Base-by-base conservation (phyloP, 1,140 invertebrate genomes). In the Pararge aegeria region DNA sequence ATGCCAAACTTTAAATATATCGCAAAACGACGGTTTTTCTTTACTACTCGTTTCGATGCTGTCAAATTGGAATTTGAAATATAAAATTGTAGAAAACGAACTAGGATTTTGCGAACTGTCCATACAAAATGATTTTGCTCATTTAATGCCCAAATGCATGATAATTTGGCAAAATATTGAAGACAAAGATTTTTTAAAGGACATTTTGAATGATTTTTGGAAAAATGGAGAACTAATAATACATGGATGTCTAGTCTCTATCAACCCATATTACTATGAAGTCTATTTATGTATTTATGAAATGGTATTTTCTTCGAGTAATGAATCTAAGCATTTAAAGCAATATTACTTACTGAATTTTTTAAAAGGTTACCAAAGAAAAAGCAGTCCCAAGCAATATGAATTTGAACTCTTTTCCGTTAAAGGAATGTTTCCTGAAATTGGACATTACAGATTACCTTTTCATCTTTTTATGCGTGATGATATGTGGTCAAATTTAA, bases 261-360 rank as follows among this genome's bases (percentile, higher is more conserved):
- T 91, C 38, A 90, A 88, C 75, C 83, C 83, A 12, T 91, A 91
- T 75, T 89, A 80, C 72, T 91, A 91, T 63, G 90, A 91, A 81
- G 75, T 89, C 6, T 90, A 83, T 61, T 52, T 90, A 53, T 85
- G 88, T 50, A 90, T 91, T 55, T 81, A 89, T 61, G 55, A 82
- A 24, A 65, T 91, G 44, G 62, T 90, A 55, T 80, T 78, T 60
- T 68, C 66, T 38, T 55, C 78, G 0, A 62, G 64, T 24, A 50
- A 55, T 0, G 77, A 87, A 20, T 65, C 68, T 34, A 64, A 73
- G 53, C 73, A 83, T 56, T 72, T 74, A n/a, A 89, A 82, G 61
- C 85, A 90, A 65, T 90, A 82, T 69, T 78, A 84, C 53, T 67
- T 90, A 55, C 62, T 91, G 46, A 80, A 88, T 46, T 91, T 84